A percentile compares a stretch with the other conserved stretches of the same genome.
phyloP scores from a whole-genome alignment of 2,113 vertebrate species.

The Crotalus tigris region DNA sequence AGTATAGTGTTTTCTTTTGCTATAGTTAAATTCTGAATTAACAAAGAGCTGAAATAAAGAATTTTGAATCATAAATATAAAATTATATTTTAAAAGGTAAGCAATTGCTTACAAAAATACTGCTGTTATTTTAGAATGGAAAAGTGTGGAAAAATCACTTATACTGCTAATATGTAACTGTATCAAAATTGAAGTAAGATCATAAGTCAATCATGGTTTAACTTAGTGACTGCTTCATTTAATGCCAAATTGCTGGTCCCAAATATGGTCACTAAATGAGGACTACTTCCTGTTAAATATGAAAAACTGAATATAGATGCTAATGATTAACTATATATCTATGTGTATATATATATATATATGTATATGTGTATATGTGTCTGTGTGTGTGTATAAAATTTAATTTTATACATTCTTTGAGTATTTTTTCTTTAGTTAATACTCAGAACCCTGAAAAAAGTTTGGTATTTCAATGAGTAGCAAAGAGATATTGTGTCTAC shows the following conservation, averaged over 20 bases:
- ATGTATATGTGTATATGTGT: no score
- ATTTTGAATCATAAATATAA: not conserved
- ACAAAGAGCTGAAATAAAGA: not conserved
- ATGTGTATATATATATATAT: no score
- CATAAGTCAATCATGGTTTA: not conserved
- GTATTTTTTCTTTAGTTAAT: not conserved
- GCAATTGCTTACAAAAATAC: not conserved
- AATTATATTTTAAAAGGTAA: not conserved
- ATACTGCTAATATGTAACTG: not conserved
- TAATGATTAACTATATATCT: not conserved
- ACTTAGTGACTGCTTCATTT: not conserved
- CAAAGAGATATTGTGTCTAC: not conserved
- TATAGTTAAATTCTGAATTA: not conserved
- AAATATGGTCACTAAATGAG: not conserved
- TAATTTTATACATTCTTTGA: not conserved
- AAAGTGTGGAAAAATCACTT: not conserved
- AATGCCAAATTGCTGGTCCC: not conserved
- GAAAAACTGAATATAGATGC: not conserved
- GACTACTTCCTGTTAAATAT: not conserved
- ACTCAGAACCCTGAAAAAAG: not conserved
- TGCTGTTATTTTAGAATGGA: not conserved
- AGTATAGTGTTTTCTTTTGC: not conserved
- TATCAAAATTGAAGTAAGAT: not conserved
- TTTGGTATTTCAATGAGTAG: not conserved
- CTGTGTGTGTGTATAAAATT: not conserved